Evolutionary conservation across 2,888 invertebrate species (phyloP).

Genomic region (Magallana nippona): DNA sequence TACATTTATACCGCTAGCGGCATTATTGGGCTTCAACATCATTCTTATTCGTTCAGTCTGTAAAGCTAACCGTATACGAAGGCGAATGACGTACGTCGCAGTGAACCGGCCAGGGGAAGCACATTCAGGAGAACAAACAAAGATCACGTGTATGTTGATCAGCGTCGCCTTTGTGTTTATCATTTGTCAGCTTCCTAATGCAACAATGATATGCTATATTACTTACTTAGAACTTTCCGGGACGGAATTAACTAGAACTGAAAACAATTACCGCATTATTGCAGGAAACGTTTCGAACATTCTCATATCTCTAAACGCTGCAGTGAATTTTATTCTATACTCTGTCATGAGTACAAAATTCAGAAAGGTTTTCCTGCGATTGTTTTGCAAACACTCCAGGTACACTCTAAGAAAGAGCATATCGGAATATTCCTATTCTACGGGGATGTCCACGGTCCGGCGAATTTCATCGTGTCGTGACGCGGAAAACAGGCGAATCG

Average conservation of each 20-base stretch:
- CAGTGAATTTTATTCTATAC: constrained; percentile 89
- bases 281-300: constrained; percentile 88
- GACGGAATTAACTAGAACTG: constrained; percentile 48
- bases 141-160: constrained; percentile 88
- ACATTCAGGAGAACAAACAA: constrained; percentile 76
- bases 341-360: constrained; percentile 89
- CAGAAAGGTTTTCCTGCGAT: constrained; percentile 82
- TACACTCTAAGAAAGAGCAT: neutral
- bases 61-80: constrained; percentile 64
- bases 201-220: constrained; percentile 83
- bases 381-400: constrained; percentile 56
- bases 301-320: constrained; percentile 86
- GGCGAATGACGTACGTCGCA: constrained; percentile 61
- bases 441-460: constrained; percentile 2
- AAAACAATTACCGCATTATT: constrained; percentile 64
- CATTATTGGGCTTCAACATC: constrained; percentile 87
- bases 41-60: constrained; percentile 84
- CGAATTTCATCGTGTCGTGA: constrained; percentile 15
- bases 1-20: constrained; percentile 85
- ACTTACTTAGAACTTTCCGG: constrained; percentile 61
- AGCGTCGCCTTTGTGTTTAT: constrained; percentile 89
- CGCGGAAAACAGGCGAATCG: neutral
- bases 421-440: constrained; percentile 14
- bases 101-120: constrained; percentile 51
- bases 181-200: constrained; percentile 87